phyloP scores from a whole-genome alignment of 2,888 invertebrate genomes.

The Parascotia fuliginaria region DNA sequence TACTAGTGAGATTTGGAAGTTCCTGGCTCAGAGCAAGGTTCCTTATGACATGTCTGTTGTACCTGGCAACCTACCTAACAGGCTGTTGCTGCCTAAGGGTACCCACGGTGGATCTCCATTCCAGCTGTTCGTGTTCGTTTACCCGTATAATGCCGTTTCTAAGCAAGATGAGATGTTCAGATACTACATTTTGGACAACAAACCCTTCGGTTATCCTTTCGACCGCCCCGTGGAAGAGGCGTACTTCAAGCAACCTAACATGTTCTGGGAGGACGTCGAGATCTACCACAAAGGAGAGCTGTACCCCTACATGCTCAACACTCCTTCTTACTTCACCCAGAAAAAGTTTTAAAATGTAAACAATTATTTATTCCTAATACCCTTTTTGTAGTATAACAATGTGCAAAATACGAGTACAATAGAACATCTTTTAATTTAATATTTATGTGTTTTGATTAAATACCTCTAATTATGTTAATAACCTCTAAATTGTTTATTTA shows the following conservation, averaged over 20 bases:
- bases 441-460: too few species aligned
- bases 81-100: slow-evolving; percentile 90
- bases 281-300: slow-evolving; percentile 80
- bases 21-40: slow-evolving; percentile 83
- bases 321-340: slow-evolving; percentile 50
- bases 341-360: slow-evolving; percentile 15
- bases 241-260: slow-evolving; percentile 84
- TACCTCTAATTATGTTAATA: too few species aligned
- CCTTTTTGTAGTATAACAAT: slow-evolving; percentile 1
- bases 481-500: too few species aligned
- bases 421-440: background rate
- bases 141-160: slow-evolving; percentile 77
- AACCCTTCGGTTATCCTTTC: slow-evolving; percentile 85
- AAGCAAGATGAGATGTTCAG: slow-evolving; percentile 60
- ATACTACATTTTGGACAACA: slow-evolving; percentile 72
- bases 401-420: slow-evolving; percentile 4
- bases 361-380: slow-evolving; percentile 1
- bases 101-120: slow-evolving; percentile 88
- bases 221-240: slow-evolving; percentile 80
- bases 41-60: slow-evolving; percentile 81
- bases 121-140: slow-evolving; percentile 87
- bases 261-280: slow-evolving; percentile 85
- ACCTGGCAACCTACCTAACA: slow-evolving; percentile 87
- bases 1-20: slow-evolving; percentile 85
- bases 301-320: slow-evolving; percentile 54